Percentiles rank a stretch among this genome's conserved stretches.
Evolutionary conservation across 2,113 vertebrate species (phyloP).

Genomic region (Cynopterus brachyotis): DNA sequence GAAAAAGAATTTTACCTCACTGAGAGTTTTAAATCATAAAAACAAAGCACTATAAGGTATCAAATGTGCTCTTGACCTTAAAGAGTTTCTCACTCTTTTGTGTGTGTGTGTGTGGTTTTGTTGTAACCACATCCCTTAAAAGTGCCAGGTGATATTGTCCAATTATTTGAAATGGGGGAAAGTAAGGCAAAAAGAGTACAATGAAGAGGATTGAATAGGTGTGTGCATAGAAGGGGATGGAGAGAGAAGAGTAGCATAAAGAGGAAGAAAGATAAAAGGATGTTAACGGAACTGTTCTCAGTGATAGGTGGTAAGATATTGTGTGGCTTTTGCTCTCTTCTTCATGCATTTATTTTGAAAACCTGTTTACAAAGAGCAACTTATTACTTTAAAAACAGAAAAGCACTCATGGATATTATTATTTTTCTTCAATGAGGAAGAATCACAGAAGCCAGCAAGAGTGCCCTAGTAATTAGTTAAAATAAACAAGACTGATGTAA

Average conservation of each 20-base stretch:
- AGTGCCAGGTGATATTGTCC: neutral
- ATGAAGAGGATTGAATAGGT: neutral
- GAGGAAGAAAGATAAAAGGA: neutral
- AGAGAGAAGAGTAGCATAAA: neutral
- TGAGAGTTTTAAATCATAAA: neutral
- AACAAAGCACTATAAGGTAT: neutral
- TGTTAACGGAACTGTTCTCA: neutral
- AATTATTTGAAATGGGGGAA: neutral
- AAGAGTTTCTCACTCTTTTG: neutral
- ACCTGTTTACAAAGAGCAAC: neutral
- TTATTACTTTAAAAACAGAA: neutral
- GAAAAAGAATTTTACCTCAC: neutral
- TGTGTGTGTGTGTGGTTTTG: neutral
- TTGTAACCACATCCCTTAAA: neutral
- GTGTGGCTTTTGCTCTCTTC: neutral
- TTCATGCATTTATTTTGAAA: neutral
- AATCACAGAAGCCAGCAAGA: neutral
- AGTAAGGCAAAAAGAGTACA: neutral
- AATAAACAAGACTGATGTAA: neutral
- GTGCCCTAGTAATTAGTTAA: neutral
- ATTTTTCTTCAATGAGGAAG: neutral
- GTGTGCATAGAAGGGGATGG: neutral
- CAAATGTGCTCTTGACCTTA: neutral
- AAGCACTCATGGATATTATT: neutral
- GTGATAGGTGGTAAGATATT: neutral